Evolutionary conservation across 2,888 invertebrate species (phyloP).

Genomic region (Adela reaumurella): DNA sequence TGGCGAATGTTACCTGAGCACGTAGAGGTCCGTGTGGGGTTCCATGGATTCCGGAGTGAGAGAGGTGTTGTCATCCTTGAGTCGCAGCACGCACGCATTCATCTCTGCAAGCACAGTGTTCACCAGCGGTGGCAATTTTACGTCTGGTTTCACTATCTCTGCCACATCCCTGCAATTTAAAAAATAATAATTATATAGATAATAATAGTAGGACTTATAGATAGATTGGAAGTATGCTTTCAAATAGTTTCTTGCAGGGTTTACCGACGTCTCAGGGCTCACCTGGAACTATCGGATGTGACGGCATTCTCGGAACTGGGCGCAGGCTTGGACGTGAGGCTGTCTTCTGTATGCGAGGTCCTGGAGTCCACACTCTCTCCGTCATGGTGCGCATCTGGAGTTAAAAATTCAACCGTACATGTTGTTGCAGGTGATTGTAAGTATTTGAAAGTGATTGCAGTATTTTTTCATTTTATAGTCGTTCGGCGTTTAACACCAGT

Average conservation of each 20-base stretch:
- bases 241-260: neutral
- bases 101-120: conserved; percentile 24
- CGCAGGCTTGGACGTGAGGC: conserved; percentile 37
- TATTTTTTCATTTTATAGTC: too few species aligned
- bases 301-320: conserved; percentile 41
- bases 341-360: conserved; percentile 39
- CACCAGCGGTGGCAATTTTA: conserved; percentile 24
- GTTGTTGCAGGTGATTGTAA: too few species aligned
- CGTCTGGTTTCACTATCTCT: conserved; percentile 23
- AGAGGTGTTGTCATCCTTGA: conserved; percentile 4
- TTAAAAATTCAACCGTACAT: too few species aligned
- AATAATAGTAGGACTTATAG: too few species aligned
- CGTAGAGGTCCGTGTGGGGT: conserved; percentile 19
- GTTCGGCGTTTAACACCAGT: too few species aligned
- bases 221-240: too few species aligned
- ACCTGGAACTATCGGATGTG: conserved; percentile 51
- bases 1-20: conserved; percentile 19
- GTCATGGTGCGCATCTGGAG: conserved; percentile 28
- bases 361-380: conserved; percentile 41
- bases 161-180: conserved; percentile 22
- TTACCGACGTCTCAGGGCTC: conserved; percentile 1
- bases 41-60: conserved; percentile 15
- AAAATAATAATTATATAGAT: too few species aligned
- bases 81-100: conserved; percentile 14
- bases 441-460: too few species aligned